Evolutionary conservation across 2,113 vertebrate genomes (phyloP), one percentile per base, ranked within the genome.

Genomic region (Percopsis transmontana): DNA sequence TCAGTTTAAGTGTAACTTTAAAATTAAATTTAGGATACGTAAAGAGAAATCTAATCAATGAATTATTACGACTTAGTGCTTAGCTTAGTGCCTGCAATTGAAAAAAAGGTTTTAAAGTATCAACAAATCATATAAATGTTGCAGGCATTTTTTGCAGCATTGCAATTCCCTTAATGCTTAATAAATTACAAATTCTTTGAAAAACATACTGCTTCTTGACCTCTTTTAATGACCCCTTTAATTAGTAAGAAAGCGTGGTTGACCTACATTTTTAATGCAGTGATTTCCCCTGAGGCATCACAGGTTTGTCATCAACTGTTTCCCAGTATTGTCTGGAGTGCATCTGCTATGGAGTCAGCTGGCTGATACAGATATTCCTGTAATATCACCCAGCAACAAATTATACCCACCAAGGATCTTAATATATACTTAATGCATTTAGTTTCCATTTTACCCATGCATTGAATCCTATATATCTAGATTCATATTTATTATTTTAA

Each of bases 321-420:
- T 90, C 88, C 86, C 88, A 88, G 74, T 84, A 82, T 89, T 84
- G 87, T 90, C 85, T 88, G 73, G 62, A 79, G 69, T 69, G 73
- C 82, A 88, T 86, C 87, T 88, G 86, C 54, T 83, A 45, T 45
- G 16, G 74, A 77, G 83, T 90, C 84, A 84, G 86, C 86, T 86
- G 84, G 82, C 53, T 52, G 70, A 81, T 83, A 12, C 58, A 64
- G 68, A 57, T 33, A 81, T 72, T 53, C 24, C 53, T 38, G 16
- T 48, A 66, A 58, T 63, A 70, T 70, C 72, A 74, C 71, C 65
- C 56, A 64, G 75, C 64, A 83, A 74, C 60, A 69, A 33, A 66
- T 74, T 39, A 64, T 23, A 24, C 14, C 45, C 47, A 51, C 11
- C 21, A 3, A 20, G 18, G 12, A 41, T 27, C 21, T 20, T 15